phyloP scores from a whole-genome alignment of 2,888 invertebrate genomes.

The Lomographa bimaculata region DNA sequence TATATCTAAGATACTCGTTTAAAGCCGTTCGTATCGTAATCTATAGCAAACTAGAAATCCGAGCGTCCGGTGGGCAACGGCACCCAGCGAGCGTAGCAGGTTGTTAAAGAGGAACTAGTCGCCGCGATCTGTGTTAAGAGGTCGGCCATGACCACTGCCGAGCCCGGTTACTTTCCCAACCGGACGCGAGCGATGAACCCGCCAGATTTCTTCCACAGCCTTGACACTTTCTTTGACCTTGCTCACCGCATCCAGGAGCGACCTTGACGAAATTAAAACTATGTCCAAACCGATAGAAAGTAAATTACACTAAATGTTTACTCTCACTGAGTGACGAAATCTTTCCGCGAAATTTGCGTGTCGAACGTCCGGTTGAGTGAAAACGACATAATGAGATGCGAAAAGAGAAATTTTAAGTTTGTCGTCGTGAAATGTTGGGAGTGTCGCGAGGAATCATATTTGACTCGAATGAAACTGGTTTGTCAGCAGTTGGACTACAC shows the following conservation, averaged over 20 bases:
- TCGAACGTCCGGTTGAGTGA: slow-evolving; percentile 68
- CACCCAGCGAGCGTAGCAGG: slow-evolving; percentile 42
- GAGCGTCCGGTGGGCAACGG: slow-evolving; percentile 32
- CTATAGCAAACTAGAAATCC: slow-evolving; percentile 52
- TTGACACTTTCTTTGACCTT: slow-evolving; percentile 83
- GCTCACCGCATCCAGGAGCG: slow-evolving; percentile 53
- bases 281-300: slow-evolving; percentile 62
- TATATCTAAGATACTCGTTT: no score
- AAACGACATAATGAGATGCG: slow-evolving; percentile 79
- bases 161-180: slow-evolving; percentile 76
- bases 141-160: slow-evolving; percentile 56
- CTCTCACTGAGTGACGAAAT: slow-evolving; percentile 76
- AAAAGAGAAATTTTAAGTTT: slow-evolving; percentile 83
- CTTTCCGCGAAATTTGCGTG: slow-evolving; percentile 66
- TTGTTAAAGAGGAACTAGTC: slow-evolving; percentile 66
- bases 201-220: slow-evolving; percentile 78
- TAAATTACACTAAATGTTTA: slow-evolving; percentile 66
- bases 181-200: slow-evolving; percentile 71
- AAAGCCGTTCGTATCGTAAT: slow-evolving; percentile 5
- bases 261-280: slow-evolving; percentile 61
- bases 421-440: slow-evolving; percentile 74
- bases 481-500: slow-evolving; percentile 51
- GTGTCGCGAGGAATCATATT: slow-evolving; percentile 71
- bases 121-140: slow-evolving; percentile 76
- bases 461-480: slow-evolving; percentile 77